A percentile compares a stretch with the other conserved stretches of the same genome.
phyloP scores from a whole-genome alignment of 2,888 invertebrate species.

The Epirrita christyi region DNA sequence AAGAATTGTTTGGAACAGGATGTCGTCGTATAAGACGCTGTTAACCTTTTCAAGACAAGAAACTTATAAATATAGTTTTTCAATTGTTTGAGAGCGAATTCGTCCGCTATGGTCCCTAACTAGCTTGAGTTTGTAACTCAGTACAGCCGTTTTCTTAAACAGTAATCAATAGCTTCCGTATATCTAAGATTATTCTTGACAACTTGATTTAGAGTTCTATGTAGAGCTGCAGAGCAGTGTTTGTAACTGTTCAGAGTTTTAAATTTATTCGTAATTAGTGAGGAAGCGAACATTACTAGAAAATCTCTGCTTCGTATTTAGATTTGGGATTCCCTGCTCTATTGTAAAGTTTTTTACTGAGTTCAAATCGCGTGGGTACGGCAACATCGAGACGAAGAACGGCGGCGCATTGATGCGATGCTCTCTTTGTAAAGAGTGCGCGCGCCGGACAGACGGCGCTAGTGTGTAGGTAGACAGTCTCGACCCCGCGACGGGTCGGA shows the following conservation, averaged over 20 bases:
- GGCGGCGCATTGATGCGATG: constrained; percentile 44
- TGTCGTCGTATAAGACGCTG: background rate
- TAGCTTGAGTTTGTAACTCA: no score
- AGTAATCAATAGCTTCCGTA: no score
- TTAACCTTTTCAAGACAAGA: no score
- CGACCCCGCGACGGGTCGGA: constrained; percentile 64
- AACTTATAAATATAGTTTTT: no score
- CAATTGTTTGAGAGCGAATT: no score
- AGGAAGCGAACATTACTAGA: background rate
- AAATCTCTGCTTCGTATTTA: constrained; percentile 2
- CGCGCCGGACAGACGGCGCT: constrained; percentile 38
- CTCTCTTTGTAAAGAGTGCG: constrained; percentile 38
- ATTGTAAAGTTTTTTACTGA: constrained; percentile 31
- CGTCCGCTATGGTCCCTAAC: no score
- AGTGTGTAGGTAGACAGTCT: constrained; percentile 31
- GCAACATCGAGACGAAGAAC: constrained; percentile 51
- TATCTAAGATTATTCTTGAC: no score
- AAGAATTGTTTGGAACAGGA: background rate
- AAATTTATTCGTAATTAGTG: background rate
- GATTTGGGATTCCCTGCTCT: constrained; percentile 13
- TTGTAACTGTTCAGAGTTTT: background rate
- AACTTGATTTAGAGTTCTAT: no score
- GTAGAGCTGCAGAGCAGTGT: background rate
- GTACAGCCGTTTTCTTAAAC: no score
- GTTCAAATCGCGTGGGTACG: constrained; percentile 41